Conservation (phyloP, 2,888 invertebrate genomes). For the Nasonovia ribisnigri region DNA sequence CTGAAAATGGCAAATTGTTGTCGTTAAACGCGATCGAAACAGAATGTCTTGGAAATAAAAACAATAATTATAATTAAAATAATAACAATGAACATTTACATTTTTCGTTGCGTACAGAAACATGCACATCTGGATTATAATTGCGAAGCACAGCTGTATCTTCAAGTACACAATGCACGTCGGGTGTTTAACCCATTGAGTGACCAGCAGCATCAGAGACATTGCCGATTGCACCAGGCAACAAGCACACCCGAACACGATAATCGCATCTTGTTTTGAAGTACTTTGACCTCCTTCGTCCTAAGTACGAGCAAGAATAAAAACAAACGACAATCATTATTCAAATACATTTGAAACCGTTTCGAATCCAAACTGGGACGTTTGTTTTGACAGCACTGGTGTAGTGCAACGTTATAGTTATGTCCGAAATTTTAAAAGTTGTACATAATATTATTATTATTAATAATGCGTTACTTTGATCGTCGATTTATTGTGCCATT, state of each 20-base stretch:
- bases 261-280: conserved; percentile 69
- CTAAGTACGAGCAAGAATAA: not conserved
- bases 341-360: not conserved
- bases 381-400: not conserved
- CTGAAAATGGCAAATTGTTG: conserved; percentile 71
- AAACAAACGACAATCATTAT: not conserved
- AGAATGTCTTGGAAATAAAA: conserved; percentile 6
- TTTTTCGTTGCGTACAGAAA: conserved; percentile 71
- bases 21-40: not conserved
- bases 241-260: conserved; percentile 73
- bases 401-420: not conserved
- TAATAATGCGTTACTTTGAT: not conserved
- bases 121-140: conserved; percentile 79
- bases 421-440: not conserved
- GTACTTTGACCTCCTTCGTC: conserved; percentile 30
- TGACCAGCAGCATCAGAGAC: conserved; percentile 72
- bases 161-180: conserved; percentile 77
- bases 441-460: not conserved
- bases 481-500: not conserved
- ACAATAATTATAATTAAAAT: not conserved
- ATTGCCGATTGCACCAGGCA: conserved; percentile 73
- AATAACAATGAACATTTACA: conserved; percentile 24
- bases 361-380: not conserved
- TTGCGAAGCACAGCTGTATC: conserved; percentile 78
- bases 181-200: conserved; percentile 73